Conservation (phyloP, 1,140 invertebrate genomes). For the Chironomus tepperi region DNA sequence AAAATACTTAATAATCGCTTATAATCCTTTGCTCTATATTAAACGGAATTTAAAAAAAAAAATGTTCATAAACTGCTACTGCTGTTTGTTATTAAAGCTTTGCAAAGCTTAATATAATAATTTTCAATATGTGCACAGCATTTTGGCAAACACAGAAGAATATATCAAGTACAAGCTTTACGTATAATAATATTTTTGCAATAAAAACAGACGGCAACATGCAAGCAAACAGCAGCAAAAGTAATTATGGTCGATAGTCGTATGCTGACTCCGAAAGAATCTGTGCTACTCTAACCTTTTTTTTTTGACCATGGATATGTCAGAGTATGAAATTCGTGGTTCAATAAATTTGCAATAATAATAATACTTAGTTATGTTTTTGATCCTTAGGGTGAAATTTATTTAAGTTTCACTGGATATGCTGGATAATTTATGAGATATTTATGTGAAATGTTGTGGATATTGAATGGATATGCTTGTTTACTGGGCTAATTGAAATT, state of each 20-base stretch:
- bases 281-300: background rate
- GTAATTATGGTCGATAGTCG: background rate
- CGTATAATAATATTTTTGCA: slow-evolving; percentile 7
- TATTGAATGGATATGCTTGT: too few relatives aligned
- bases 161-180: background rate
- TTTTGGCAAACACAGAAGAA: background rate
- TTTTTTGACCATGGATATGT: too few relatives aligned
- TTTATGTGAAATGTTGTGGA: too few relatives aligned
- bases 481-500: too few relatives aligned
- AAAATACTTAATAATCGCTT: background rate
- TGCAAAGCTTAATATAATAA: background rate
- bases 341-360: background rate
- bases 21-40: background rate
- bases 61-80: background rate
- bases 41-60: background rate
- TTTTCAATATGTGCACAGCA: background rate
- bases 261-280: background rate
- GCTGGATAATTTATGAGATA: too few relatives aligned
- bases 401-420: too few relatives aligned
- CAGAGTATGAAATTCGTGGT: background rate
- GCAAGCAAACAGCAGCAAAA: background rate
- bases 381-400: too few relatives aligned
- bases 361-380: too few relatives aligned
- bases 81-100: background rate
- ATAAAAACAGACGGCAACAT: slow-evolving; percentile 7